Base-by-base conservation (phyloP, 2,113 vertebrate genomes). In the Eclectus roratus region DNA sequence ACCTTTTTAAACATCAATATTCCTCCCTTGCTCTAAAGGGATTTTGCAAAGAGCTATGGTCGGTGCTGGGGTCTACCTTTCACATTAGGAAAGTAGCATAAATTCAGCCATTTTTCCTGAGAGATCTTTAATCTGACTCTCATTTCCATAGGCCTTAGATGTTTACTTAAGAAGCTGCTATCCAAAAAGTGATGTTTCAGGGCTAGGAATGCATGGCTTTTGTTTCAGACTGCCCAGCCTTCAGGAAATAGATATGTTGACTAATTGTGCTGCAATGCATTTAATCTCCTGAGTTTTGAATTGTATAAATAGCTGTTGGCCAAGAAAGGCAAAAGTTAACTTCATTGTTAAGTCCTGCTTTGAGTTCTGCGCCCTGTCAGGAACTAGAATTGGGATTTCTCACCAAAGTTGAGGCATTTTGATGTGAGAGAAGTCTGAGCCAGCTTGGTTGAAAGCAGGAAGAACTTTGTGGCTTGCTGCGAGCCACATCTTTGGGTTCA, bases 1-100 rank as follows among this genome's bases (percentile, higher is more conserved):
- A 94, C 80, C n/a, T 81, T 69, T 94, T 96, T 39, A 94, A 95
- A 86, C 88, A 95, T 97, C 93, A 69, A 94, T 96, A 92, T 63
- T 92, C 49, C 37, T 73, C 35, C n/a, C 21, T 65, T 72, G 49
- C 47, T 80, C 11, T 53, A 18, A 85, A 63, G 41, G 44, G 61
- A 24, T 83, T 80, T 80, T 91, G 85, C 39, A 16, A 63, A 71
- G 64, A 41, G 35, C 47, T 63, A 2, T 61, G 35, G 46, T 44
- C 72, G 61, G 28, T 83, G 56, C 37, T 64, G 44, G 61, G 15
- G 18, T 37, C 31, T 79, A 52, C 21, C 52, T 44, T 83, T 53
- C 41, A 31, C 3, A 1, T 13, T 28, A 63, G 37, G 66, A 27
- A 89, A 60, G 29, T 2, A 44, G 19, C 35, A 44, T 29, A 37